phyloP scores from a whole-genome alignment of 1,140 invertebrate genomes.

The Drosophila leontia region DNA sequence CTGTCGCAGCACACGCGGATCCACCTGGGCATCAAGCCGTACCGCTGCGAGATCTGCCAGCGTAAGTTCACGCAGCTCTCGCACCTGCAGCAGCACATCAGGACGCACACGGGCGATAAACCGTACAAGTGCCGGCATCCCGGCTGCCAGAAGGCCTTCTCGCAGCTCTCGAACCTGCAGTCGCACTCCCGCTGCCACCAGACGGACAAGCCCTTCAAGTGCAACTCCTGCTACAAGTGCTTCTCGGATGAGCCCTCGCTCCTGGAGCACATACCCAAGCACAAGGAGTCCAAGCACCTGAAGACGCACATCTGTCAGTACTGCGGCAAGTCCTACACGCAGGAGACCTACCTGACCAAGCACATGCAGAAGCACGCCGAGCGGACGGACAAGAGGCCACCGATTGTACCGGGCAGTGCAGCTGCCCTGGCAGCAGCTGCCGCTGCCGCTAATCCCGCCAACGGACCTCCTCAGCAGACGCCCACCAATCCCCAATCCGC shows the following conservation, averaged over 20 bases:
- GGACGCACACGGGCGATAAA: conserved; percentile 99
- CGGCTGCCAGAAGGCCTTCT: conserved; percentile 99
- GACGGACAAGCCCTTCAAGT: conserved; percentile 96
- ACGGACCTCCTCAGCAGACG: conserved; percentile 30
- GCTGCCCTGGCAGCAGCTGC: conserved; percentile 83
- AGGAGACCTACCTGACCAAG: conserved; percentile 99
- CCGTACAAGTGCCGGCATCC: conserved; percentile 99
- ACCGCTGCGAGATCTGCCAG: conserved; percentile 98
- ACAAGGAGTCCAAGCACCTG: conserved; percentile 99
- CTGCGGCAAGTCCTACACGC: conserved; percentile 99
- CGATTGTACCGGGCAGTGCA: conserved; percentile 86
- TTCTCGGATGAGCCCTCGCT: conserved; percentile 97
- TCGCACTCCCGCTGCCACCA: conserved; percentile 98
- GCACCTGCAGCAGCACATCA: conserved; percentile 99
- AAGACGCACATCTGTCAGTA: conserved; percentile 99
- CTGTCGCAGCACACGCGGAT: conserved; percentile 99
- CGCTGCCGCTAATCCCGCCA: conserved; percentile 61
- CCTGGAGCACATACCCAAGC: conserved; percentile 99
- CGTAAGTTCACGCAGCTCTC: conserved; percentile 99
- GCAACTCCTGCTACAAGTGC: conserved; percentile 99
- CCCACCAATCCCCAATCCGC: conserved; percentile 39
- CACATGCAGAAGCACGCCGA: conserved; percentile 99
- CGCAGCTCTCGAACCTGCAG: conserved; percentile 98
- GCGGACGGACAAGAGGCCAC: conserved; percentile 94
- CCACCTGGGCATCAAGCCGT: conserved; percentile 98